These are phyloP conservation scores for Zapus hudsonius DNA, from an alignment of 2,113 vertebrate species.

Conservation along the genomic window DNA sequence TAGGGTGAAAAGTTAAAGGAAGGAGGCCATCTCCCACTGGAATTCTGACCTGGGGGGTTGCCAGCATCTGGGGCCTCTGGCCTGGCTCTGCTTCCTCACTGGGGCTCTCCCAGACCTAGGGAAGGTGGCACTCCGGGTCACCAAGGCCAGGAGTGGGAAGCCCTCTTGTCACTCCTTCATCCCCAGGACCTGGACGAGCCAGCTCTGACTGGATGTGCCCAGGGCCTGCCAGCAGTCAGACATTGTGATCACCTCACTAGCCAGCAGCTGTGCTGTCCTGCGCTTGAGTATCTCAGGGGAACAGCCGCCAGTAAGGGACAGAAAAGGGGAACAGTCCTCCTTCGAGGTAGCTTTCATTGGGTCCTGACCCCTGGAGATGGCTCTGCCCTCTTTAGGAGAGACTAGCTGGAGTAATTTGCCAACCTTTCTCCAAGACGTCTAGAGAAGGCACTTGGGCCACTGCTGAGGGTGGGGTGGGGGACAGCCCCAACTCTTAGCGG, in stretches of 20 bases:
- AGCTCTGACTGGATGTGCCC: neutral
- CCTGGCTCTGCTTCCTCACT: rapidly evolving
- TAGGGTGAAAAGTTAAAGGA: constrained; percentile 64
- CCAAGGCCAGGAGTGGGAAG: neutral
- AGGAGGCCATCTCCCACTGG: neutral
- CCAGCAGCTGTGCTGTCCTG: neutral
- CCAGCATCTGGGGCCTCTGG: rapidly evolving
- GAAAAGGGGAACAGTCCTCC: rapidly evolving
- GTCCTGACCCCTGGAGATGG: neutral
- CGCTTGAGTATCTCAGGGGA: neutral
- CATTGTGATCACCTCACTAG: neutral
- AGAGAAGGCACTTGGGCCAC: neutral
- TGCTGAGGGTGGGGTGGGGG: neutral
- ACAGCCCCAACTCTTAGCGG: too few relatives aligned
- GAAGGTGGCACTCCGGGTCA: neutral
- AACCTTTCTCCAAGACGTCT: neutral
- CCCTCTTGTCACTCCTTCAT: too few relatives aligned
- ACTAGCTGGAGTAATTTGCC: neutral
- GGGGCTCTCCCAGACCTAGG: neutral
- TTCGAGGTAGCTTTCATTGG: too few relatives aligned
- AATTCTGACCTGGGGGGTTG: neutral
- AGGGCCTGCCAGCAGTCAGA: neutral
- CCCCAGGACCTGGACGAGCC: neutral
- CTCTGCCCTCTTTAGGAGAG: neutral
- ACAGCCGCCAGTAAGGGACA: too few relatives aligned